Base-by-base conservation (phyloP, 2,888 invertebrate genomes). In the Octodonta nipae region DNA sequence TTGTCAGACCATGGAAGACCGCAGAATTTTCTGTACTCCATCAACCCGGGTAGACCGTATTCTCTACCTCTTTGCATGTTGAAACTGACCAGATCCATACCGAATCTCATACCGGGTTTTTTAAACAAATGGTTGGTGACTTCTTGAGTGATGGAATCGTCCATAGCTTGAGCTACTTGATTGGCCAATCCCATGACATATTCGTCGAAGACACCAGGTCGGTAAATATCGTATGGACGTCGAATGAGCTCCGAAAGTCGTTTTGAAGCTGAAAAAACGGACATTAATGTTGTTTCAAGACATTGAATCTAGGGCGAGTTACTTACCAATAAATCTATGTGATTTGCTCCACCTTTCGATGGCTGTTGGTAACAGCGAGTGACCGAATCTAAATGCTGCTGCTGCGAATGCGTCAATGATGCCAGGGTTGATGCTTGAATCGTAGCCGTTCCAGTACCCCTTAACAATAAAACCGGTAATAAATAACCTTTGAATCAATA, bases 291-390 rank as follows among this genome's bases (percentile, higher is more conserved):
- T n/a, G 4, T 20, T 20, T 20, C 20, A n/a, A 20, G 20, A 20
- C 6, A n/a, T 20, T 20, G 20, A 20, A 7, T 20, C n/a, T 22
- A 22, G n/a, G 10, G 22, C 2, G 22, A 3, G 4, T 22, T 2
- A 4, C 36, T 45, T 67, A 83, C 84, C 83, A 44, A 91, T 87
- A 54, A 89, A 89, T 64, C 89, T 89, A 58, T 91, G 89, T 13
- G 86, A 87, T 64, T 89, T 91, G 33, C 88, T 89, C 87, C 89
- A 91, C 54, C 89, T 72, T 60, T 91, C 89, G 3, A 89, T 82
- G 13, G 86, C 85, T 2, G 88, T 88, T 6, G 89, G 89, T 38
- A 91, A 60, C 11, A 91, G 63, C 0, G 89, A 89, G 57, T 91
- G 91, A 1, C 89, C 91, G 49, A 91, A 89, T 49, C 91, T 73